These are phyloP conservation scores for Phainopepla nitens DNA, from an alignment of 2,113 vertebrate species.

Conservation along the genomic window DNA sequence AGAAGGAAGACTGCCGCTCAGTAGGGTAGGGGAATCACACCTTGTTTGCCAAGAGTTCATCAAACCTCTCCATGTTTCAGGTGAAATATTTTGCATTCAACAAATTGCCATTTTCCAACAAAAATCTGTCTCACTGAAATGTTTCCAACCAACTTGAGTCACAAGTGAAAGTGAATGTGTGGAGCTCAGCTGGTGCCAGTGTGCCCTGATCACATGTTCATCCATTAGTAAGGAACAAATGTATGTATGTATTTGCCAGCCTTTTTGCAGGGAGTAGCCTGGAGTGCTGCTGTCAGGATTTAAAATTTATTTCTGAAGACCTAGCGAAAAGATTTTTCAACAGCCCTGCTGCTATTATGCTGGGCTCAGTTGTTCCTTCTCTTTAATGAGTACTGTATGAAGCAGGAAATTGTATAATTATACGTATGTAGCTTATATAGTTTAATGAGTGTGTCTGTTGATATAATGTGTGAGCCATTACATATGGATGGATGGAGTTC, in stretches of 20 bases:
- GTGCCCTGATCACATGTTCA: conserved; percentile 22
- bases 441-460: not conserved
- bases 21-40: not conserved
- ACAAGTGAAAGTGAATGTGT: not conserved
- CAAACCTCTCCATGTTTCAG: conserved; percentile 15
- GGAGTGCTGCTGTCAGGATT: not conserved
- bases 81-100: conserved; percentile 42
- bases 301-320: conserved; percentile 23
- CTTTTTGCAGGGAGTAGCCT: not conserved
- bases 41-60: conserved; percentile 5
- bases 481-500: not conserved
- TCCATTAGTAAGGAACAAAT: conserved; percentile 50
- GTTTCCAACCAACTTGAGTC: conserved; percentile 14
- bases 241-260: conserved; percentile 22
- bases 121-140: conserved; percentile 40
- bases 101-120: conserved; percentile 25
- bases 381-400: conserved; percentile 33
- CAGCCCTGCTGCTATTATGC: not conserved
- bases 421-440: not conserved
- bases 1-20: not conserved
- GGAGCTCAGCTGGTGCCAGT: conserved; percentile 21
- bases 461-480: not conserved
- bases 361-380: not conserved
- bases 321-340: not conserved
- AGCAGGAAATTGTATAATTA: not conserved